Evolutionary conservation across 2,113 vertebrate genomes (phyloP), one percentile per base, ranked within the genome.

Genomic region (Agelaius tricolor): DNA sequence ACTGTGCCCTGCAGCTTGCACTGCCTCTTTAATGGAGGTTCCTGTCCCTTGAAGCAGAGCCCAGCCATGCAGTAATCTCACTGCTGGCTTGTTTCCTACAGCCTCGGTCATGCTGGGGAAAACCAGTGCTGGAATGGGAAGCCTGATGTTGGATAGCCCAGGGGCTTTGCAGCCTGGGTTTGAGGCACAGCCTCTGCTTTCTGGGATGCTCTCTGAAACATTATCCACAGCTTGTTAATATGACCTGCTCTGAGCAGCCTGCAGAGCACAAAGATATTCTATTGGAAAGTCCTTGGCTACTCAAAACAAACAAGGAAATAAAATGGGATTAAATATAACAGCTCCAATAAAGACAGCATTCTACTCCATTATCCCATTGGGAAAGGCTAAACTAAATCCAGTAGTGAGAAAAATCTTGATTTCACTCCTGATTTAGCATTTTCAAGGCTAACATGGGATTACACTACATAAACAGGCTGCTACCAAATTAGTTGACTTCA

Each of bases 351-450:
- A 57, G 11, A 24, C 39, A 31, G n/a, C 35, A 15, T 63, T 91
- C 61, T 1, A 1, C 49, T 49, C 15, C 26, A 19, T 66, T 71
- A 81, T 68, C 39, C 30, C 17, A 11, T 76, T 84, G 92, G 89
- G 46, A 93, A 87, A 91, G 55, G 28, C 41, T 58, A 57, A 89
- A 75, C 58, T 68, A 94, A 91, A 91, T 65, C 62, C 61, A 68
- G 39, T 4, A 1, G 23, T 65, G 66, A 95, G 72, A 82, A 94
- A 87, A 90, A 93, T 68, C 37, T 87, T 73, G n/a, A 54, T 94
- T 96, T 95, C 75, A 66, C 78, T 96, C 74, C 55, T 22, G 51
- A 91, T 89, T 89, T 89, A 91, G 62, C 67, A 80, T 78, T 79
- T 69, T 62, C 51, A 93, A 82, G 58, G 59, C n/a, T 72, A 75